Evolutionary conservation across 2,797 vertebrate species (phyloP).

Genomic region (Cyclopterus lumpus): DNA sequence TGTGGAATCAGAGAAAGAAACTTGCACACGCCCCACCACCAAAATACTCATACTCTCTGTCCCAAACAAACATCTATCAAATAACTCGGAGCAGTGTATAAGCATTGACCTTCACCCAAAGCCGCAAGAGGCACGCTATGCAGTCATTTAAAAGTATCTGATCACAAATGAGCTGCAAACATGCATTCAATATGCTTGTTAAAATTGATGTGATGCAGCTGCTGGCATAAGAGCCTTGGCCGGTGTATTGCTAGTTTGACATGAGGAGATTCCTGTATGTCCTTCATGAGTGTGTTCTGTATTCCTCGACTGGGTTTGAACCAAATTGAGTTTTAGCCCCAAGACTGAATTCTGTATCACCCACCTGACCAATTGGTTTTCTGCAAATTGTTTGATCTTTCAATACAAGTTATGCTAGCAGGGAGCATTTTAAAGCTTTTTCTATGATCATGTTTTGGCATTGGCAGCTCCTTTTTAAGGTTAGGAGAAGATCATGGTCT

Average conservation of each 20-base stretch:
- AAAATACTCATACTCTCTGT: not conserved
- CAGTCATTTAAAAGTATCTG: not conserved
- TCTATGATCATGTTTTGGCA: not conserved
- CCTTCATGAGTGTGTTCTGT: not conserved
- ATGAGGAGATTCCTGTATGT: not conserved
- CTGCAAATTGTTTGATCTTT: too few species aligned
- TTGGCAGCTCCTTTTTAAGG: not conserved
- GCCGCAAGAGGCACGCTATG: not conserved
- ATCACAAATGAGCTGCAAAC: not conserved
- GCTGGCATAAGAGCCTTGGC: not conserved
- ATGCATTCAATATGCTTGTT: not conserved
- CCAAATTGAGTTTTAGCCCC: not conserved
- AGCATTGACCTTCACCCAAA: too few species aligned
- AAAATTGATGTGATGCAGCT: not conserved
- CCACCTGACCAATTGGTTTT: not conserved
- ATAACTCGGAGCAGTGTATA: not conserved
- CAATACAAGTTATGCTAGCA: too few species aligned
- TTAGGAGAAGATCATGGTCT: not conserved
- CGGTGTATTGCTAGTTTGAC: not conserved
- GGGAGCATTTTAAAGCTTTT: not conserved
- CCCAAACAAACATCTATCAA: not conserved
- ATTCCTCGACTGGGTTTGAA: not conserved
- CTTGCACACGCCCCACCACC: not conserved
- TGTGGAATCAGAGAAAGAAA: not conserved
- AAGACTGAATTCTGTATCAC: not conserved